A percentile compares a stretch with the other conserved stretches of the same genome.
Conservation (phyloP, 2,797 vertebrate species). For the Falco cherrug region DNA sequence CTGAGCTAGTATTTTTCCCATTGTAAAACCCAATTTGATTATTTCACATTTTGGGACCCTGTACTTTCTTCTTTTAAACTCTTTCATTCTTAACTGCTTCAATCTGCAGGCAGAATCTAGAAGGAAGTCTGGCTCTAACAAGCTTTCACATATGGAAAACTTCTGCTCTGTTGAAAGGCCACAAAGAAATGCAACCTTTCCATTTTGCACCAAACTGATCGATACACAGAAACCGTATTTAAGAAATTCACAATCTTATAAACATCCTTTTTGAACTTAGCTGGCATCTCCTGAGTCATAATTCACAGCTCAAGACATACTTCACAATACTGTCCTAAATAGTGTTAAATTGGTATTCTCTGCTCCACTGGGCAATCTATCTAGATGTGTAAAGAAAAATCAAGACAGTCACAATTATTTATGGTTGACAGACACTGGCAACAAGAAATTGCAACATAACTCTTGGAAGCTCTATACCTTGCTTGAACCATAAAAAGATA, state of each 20-base stretch:
- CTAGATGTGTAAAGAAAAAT: conserved; percentile 53
- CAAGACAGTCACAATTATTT: conserved; percentile 61
- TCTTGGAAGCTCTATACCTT: conserved; percentile 12
- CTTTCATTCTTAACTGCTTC: not conserved
- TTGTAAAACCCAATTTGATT: not conserved
- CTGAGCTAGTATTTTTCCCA: not conserved
- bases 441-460: conserved; percentile 50
- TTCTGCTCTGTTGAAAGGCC: not conserved
- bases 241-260: conserved; percentile 1
- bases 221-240: not conserved
- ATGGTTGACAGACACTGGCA: conserved; percentile 58
- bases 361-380: conserved; percentile 56
- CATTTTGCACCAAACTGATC: not conserved
- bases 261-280: conserved; percentile 21
- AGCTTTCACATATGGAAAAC: not conserved
- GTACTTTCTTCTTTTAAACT: not conserved
- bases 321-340: conserved; percentile 47
- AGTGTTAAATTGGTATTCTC: conserved; percentile 55
- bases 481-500: conserved; percentile 46
- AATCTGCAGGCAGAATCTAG: not conserved
- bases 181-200: not conserved
- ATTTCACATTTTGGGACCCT: not conserved
- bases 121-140: not conserved
- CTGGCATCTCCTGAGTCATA: not conserved
- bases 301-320: conserved; percentile 24